These are phyloP conservation scores for Drosophila ohnishii DNA, from an alignment of 1,140 invertebrate species.

Conservation along the genomic window DNA sequence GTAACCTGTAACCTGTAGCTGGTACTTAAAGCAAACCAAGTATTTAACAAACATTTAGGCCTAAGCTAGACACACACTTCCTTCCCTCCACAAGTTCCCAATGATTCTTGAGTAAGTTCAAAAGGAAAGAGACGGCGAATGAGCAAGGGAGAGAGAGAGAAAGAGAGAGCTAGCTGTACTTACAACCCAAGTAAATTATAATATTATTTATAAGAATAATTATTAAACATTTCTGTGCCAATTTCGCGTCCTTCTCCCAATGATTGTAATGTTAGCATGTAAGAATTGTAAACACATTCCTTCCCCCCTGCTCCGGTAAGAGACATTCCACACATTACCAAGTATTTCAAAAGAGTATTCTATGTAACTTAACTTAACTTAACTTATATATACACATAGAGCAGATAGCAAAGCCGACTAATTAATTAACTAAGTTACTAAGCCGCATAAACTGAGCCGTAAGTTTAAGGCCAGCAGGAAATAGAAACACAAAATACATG, in stretches of 20 bases:
- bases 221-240: slow-evolving; percentile 36
- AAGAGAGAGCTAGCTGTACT: slow-evolving; percentile 5
- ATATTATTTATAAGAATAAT: background rate
- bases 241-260: slow-evolving; percentile 20
- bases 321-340: slow-evolving; percentile 35
- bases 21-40: slow-evolving; percentile 35
- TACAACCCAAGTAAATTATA: background rate
- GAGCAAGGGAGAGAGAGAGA: background rate
- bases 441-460: background rate
- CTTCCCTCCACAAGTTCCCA: slow-evolving; percentile 10
- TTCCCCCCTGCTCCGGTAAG: background rate
- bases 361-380: slow-evolving; percentile 20
- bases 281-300: slow-evolving; percentile 40
- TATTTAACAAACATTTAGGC: slow-evolving; percentile 40
- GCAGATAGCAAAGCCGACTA: slow-evolving; percentile 1
- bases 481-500: slow-evolving; percentile 1
- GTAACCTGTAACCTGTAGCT: slow-evolving; percentile 11
- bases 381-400: slow-evolving; percentile 20
- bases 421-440: slow-evolving; percentile 13
- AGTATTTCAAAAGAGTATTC: slow-evolving; percentile 42
- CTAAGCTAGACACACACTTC: slow-evolving; percentile 15
- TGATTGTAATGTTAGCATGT: slow-evolving; percentile 8
- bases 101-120: slow-evolving; percentile 19
- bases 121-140: slow-evolving; percentile 13
- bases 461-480: too few relatives aligned